A percentile compares a stretch with the other conserved stretches of the same genome.
Conservation (phyloP, 2,888 invertebrate genomes). For the Tethea ocularis region DNA sequence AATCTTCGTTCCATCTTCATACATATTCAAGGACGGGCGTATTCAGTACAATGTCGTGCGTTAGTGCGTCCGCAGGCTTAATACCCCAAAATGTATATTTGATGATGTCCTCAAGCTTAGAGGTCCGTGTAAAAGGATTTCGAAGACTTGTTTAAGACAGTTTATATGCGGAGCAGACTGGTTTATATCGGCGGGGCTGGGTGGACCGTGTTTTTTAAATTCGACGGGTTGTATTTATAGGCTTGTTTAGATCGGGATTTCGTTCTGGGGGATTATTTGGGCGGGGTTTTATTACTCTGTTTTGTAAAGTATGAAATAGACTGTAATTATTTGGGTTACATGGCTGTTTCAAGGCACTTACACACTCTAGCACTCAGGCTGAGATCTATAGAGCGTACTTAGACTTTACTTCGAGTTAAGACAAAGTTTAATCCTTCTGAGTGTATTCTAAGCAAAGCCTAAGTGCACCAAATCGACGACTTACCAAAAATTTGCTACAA, state of each 20-base stretch:
- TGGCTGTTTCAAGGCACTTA: no score
- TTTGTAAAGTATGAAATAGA: no score
- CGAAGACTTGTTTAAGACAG: conserved; percentile 50
- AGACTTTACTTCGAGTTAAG: no score
- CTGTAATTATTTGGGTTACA: no score
- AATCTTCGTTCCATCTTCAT: conserved; percentile 31
- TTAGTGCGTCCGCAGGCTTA: conserved; percentile 49
- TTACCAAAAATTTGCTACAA: no score
- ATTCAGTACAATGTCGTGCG: conserved; percentile 43
- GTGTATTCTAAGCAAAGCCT: no score
- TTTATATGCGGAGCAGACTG: conserved; percentile 59
- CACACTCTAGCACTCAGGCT: no score
- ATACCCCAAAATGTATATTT: conserved; percentile 76
- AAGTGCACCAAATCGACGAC: no score
- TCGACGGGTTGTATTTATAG: conserved; percentile 43
- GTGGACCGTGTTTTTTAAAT: conserved; percentile 43
- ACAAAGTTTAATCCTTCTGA: no score
- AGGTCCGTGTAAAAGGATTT: conserved; percentile 50
- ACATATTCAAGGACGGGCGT: conserved; percentile 63
- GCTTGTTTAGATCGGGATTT: conserved; percentile 38
- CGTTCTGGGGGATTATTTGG: conserved; percentile 14
- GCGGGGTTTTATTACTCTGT: neutral
- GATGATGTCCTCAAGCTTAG: conserved; percentile 61
- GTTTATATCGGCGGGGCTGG: conserved; percentile 25
- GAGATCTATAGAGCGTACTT: no score